Evolutionary conservation across 2,113 vertebrate genomes (phyloP), one percentile per base, ranked within the genome.

Genomic region (Megaceryle torquata): DNA sequence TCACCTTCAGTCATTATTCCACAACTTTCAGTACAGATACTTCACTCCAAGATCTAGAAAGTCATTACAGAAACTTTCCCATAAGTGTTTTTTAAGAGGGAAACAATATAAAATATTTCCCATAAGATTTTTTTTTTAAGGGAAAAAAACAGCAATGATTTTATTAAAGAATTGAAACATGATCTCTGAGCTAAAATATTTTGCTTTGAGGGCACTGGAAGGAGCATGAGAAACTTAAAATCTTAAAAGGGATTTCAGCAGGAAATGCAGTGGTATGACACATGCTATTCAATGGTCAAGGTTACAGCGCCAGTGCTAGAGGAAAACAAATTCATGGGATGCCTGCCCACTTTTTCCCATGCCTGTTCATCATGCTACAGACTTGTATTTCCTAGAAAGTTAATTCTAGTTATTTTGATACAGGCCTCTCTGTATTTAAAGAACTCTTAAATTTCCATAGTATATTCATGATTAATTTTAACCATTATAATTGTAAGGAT

Each of bases 201-300:
- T 7, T 3, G 4, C 18, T 82, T 70, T 68, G 57, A 85, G 63
- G 48, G 39, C 61, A 56, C 33, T 76, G 39, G 46, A 69, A 76
- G 31, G 70, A 87, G 78, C 93, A 85, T 93, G 91, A 93, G 92
- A 95, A 93, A 84, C n/a, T 81, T 53, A 14, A 39, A 57, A 12
- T 85, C 28, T 84, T 89, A 9, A 11, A 68, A 60, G 26, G 9
- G 7, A 51, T 64, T 93, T 91, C 51, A 71, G 50, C 39, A 94
- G 88, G 61, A 88, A 91, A 67, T 60, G 25, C 43, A 33, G 29
- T 67, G 43, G 22, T 70, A 21, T 51, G 48, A 79, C 74, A 72
- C 15, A 12, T n/a, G 22, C 37, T 60, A 33, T 26, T 37, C 53
- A 35, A 11, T 71, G 79, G 60, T 57, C 67, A 41, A 61, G 28